Evolutionary conservation across 2,113 vertebrate genomes (phyloP).

Genomic region (Sigmodon hispidus): DNA sequence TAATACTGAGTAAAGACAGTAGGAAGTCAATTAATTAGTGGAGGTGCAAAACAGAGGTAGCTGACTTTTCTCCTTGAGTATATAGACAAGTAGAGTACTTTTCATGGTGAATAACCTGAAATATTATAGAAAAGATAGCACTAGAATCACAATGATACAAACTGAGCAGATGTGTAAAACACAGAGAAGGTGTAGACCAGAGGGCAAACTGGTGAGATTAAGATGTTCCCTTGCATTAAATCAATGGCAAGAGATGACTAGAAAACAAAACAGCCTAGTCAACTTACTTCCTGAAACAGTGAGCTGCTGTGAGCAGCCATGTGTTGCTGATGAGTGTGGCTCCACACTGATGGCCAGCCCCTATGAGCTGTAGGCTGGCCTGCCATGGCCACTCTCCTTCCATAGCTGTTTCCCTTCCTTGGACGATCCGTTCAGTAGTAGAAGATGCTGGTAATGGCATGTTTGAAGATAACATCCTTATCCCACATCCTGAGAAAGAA

Average conservation of each 20-base stretch:
- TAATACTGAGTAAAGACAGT: not conserved
- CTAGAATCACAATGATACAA: not conserved
- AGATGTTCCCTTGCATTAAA: not conserved
- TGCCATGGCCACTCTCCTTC: conserved; percentile 96
- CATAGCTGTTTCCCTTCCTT: conserved; percentile 86
- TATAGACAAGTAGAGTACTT: not conserved
- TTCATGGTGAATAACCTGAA: not conserved
- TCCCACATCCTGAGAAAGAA: conserved; percentile 85
- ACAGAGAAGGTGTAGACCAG: not conserved
- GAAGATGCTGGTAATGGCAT: conserved; percentile 80
- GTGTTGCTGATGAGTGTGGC: conserved; percentile 92
- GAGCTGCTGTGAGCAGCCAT: conserved; percentile 96
- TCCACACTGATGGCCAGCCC: conserved; percentile 90
- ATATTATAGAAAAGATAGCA: not conserved
- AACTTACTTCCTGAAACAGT: conserved; percentile 90
- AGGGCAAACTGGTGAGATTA: not conserved
- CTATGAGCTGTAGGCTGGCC: conserved; percentile 91
- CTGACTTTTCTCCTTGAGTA: not conserved
- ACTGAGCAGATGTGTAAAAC: not conserved
- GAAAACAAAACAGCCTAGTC: not conserved
- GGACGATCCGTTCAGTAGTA: conserved; percentile 87
- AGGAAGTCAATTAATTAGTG: not conserved
- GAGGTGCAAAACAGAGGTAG: not conserved
- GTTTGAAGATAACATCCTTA: conserved; percentile 81
- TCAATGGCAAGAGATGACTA: not conserved